A percentile compares a stretch with the other conserved stretches of the same genome.
phyloP scores from a whole-genome alignment of 37 sponge, comb jelly and placozoan genomes.

The Dysidea cf. avara region DNA sequence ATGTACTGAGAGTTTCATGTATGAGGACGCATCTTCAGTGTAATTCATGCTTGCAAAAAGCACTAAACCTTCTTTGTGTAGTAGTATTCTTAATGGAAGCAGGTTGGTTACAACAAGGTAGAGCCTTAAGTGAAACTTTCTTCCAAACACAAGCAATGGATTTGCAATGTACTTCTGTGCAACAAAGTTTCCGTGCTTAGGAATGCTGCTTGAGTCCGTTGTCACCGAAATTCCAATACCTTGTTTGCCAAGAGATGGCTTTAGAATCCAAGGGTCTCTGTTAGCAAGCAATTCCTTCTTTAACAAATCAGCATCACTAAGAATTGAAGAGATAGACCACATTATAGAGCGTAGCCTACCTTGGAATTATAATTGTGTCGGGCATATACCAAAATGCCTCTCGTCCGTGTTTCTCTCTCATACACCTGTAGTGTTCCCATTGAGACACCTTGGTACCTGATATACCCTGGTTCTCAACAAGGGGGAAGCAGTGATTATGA shows the following conservation, averaged over 20 bases:
- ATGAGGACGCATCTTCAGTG: slow-evolving; percentile 20
- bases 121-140: slow-evolving; percentile 83
- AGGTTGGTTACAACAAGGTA: slow-evolving; percentile 82
- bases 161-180: slow-evolving; percentile 76
- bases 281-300: slow-evolving; percentile 12
- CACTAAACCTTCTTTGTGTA: slow-evolving; percentile 89
- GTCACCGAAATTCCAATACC: slow-evolving; percentile 69
- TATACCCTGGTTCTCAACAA: slow-evolving; percentile 66
- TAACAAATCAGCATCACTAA: slow-evolving; percentile 40
- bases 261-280: slow-evolving; percentile 74
- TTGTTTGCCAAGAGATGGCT: slow-evolving; percentile 81
- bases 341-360: too few species aligned
- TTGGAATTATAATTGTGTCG: slow-evolving; percentile 67
- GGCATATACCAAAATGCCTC: slow-evolving; percentile 79
- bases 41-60: slow-evolving; percentile 81
- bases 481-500: slow-evolving; percentile 86
- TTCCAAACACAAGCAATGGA: slow-evolving; percentile 63
- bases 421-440: slow-evolving; percentile 81
- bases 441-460: slow-evolving; percentile 90
- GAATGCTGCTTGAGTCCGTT: slow-evolving; percentile 38
- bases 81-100: slow-evolving; percentile 60
- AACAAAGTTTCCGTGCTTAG: slow-evolving; percentile 25
- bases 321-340: too few species aligned
- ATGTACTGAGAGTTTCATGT: slow-evolving; percentile 50
- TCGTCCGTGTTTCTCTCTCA: slow-evolving; percentile 66